Evolutionary conservation across 2,888 invertebrate genomes (phyloP), one percentile per base, ranked within the genome.

Genomic region (Volucella inflata): DNA sequence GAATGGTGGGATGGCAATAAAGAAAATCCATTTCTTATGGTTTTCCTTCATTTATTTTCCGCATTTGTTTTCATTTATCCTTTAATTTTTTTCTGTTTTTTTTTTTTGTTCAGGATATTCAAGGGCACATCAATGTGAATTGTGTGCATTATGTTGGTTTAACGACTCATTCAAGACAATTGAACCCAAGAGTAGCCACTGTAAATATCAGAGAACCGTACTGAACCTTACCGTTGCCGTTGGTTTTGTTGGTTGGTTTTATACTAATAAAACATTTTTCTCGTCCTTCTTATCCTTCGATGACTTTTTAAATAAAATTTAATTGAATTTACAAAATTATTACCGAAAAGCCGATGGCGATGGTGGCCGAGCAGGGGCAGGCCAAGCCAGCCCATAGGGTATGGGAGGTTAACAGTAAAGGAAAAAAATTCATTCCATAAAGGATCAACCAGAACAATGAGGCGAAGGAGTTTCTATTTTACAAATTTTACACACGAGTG

Each of bases 401-500:
- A 62, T 14, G 42, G 2, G 64, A 50, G 30, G 16, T 9, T 21
- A 48, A 17, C 21, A 51, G 38, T 14, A 51, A 44, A 14, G 42
- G 6, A n/a, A 46, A 75, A 70, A 64, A 62, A 44, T 16, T 8
- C 12, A 67, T 55, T n/a, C 8, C 55, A 84, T 65, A 85, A 85
- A 85, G 76, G 72, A 85, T 85, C 81, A 81, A 62, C 71, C 71
- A 72, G 76, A 64, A 85, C 81, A 85, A 85, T 85, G 72, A 65
- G 75, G 74, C 81, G 85, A 81, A 85, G 85, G 85, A 85, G 85
- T 85, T 81, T 81, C 85, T 81, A 85, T 81, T 85, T 85, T 81
- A 85, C 85, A 85, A 81, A 85, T 85, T 85, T 85, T 77, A 81
- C 85, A 85, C 85, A 85, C 81, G 85, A 81, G 76, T 85, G 81